Evolutionary conservation across 2,888 invertebrate species (phyloP), one percentile per base, ranked within the genome.

Genomic region (Erpobdella octoculata): DNA sequence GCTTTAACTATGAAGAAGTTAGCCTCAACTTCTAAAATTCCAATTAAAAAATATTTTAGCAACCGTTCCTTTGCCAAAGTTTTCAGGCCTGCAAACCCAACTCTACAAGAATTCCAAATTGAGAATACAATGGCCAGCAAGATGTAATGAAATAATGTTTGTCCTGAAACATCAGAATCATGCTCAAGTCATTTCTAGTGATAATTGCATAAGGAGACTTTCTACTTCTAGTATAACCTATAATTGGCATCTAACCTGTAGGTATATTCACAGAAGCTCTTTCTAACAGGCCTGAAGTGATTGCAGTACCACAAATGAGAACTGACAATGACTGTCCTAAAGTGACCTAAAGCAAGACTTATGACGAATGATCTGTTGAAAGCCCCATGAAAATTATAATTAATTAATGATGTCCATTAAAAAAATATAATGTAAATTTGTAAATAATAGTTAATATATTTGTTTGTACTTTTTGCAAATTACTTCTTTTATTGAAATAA

Each of bases 11-110:
- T 86, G 74, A 92, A 84, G 82, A 89, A 92, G 80, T 90, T 89
- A 6, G 91, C 91, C 84, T 91, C 90, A n/a, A 92, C 91, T 80
- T 92, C 92, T 74, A 91, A 86, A 67, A 89, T 83, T 37, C 91
- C 90, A 18, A 92, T 86, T 75, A 91, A 83, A 74, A 91, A 84
- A 78, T 92, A 88, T 76, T 90, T 87, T 89, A 90, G 91, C 80
- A 89, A 90, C 81, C 89, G 87, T 79, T 87, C 86, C 77, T 87
- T 86, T 15, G 91, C 83, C 62, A 89, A 86, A 65, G 87, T 86
- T 76, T 88, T 86, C 59, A 90, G 82, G 73, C 87, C 87, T 72
- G 85, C 84, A 61, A 87, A 87, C 6, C 85, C 87, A 18, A 71
- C 74, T 77, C 88, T 87, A 83, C 89, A 90, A 1, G 90, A 88